Evolutionary conservation across 2,113 vertebrate genomes (phyloP).

Genomic region (Panthera uncia): DNA sequence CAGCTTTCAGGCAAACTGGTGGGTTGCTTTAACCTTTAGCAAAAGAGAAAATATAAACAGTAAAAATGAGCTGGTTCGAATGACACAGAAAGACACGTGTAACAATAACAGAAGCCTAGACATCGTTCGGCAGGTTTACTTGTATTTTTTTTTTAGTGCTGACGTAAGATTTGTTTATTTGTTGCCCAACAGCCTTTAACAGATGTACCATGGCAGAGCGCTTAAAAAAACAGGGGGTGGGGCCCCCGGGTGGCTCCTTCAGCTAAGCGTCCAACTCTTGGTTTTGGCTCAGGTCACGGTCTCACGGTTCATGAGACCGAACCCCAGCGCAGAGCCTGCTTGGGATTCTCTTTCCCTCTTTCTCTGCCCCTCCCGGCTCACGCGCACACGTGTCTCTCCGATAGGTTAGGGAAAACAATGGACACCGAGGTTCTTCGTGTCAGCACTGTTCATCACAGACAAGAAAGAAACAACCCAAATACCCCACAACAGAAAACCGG

Average conservation of each 20-base stretch:
- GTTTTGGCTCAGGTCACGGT: too few relatives aligned
- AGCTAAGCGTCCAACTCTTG: too few relatives aligned
- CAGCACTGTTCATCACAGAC: neutral
- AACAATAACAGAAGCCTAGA: neutral
- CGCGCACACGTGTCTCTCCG: neutral
- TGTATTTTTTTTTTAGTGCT: neutral
- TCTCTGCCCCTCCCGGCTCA: too few relatives aligned
- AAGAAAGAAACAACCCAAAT: neutral
- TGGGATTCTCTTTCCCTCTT: too few relatives aligned
- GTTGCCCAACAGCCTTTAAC: neutral
- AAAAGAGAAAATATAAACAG: neutral
- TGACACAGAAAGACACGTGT: neutral
- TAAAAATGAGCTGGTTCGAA: neutral
- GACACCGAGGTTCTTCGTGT: neutral
- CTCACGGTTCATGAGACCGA: too few relatives aligned
- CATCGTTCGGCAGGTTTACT: neutral
- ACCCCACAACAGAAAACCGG: neutral
- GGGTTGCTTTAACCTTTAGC: neutral
- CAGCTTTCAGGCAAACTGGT: neutral
- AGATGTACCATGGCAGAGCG: neutral
- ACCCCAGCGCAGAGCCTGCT: too few relatives aligned
- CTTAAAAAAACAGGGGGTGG: neutral
- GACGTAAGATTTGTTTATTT: neutral
- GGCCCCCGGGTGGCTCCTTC: too few relatives aligned
- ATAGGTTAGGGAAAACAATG: neutral